Evolutionary conservation across 2,113 vertebrate genomes (phyloP), one percentile per base, ranked within the genome.

Genomic region (Toxotes jaculatrix): DNA sequence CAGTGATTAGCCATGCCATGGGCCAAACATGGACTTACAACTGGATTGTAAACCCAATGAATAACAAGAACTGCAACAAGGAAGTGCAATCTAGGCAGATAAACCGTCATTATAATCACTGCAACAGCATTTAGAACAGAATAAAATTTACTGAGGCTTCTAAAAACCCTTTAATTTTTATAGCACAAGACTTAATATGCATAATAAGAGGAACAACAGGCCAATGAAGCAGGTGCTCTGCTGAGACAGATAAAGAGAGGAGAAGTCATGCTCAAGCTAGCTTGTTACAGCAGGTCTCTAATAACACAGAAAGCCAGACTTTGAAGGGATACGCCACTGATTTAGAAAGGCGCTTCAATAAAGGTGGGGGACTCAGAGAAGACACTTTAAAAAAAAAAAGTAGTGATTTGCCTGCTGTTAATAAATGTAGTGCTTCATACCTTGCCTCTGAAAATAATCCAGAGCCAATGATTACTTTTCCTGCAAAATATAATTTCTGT

Each of bases 171-270:
- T 79, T 51, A 36, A 67, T 84, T 63, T 75, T 51, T 51, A 53
- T 12, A 59, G 56, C 59, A 68, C 19, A 55, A 60, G 34, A 71
- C 31, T 82, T 73, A 85, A 69, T 49, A 31, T 47, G 27, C 56
- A 19, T 65, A 70, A 82, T 74, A 77, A 69, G 56, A 43, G 38
- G 4, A 66, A 64, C 19, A 69, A 70, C 32, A 43, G 55, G 47
- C 57, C 74, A 81, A 61, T 60, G 64, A 78, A 78, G 63, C 45
- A 70, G 32, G 70, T 55, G 66, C 34, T 71, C 59, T 42, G 8
- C 34, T 60, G 51, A 63, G 57, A 40, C 2, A 11, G 42, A 64
- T 61, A 51, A 62, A 62, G 21, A 32, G 49, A 64, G 34, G 10
- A 16, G n/a, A 43, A 43, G 59, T 59, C 2, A 63, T 47, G 62